Evolutionary conservation across 2,797 vertebrate genomes (phyloP), one percentile per base, ranked within the genome.

Genomic region (Enteromius afrohamiltoni): DNA sequence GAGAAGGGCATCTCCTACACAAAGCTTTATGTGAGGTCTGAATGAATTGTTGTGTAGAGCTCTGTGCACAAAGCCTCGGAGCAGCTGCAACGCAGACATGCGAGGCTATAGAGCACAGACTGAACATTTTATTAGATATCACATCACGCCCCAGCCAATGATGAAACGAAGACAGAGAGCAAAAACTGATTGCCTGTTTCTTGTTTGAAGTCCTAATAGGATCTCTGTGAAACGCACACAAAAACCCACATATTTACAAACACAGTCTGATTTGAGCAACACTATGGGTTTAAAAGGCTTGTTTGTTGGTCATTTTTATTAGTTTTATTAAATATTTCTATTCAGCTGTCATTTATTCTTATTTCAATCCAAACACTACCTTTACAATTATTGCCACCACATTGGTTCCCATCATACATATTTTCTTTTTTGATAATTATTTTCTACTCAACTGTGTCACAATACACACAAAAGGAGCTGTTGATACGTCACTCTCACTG

Each of bases 81-180:
- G 80, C 51, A 75, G 67, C 51, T 85, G 62, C 69, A 75, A 83
- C 23, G 45, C 26, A 75, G 37, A 73, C 42, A 70, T 49, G 79
- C 21, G 64, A 76, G 34, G 58, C 55, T 85, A 51, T 23, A 37
- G 71, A 55, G 45, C n/a, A 45, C 45, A 76, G 75, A 79, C 74
- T 29, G 71, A 11, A 26, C 67, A 26, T 77, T 85, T 78, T 40
- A 81, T 85, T 85, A 77, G 60, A 82, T 73, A 83, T 80, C 47
- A 55, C 3, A 68, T 86, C 76, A 73, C 60, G 42, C 40, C 19
- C 23, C 64, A 67, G 58, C 40, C 65, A 42, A 77, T 80, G 31
- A 83, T n/a, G 70, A 71, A 75, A 67, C 42, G 86, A 81, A n/a
- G 77, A 77, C 45, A 34, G 60, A 80, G 70, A 58, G 62, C 49